Evolutionary conservation across 1,140 invertebrate species (phyloP).

Genomic region (Littorina saxatilis): DNA sequence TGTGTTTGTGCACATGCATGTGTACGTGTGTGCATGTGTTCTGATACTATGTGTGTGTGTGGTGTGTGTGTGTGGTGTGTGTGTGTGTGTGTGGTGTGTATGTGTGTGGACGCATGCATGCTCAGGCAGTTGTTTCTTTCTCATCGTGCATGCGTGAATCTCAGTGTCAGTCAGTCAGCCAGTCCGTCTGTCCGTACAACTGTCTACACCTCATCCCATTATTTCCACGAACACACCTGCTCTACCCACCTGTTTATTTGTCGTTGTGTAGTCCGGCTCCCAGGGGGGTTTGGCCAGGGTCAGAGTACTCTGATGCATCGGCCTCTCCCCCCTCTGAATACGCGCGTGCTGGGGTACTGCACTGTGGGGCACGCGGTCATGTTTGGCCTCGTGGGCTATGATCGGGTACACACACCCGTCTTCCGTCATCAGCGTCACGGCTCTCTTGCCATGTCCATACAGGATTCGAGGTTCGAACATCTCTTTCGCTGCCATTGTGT

Average conservation of each 20-base stretch:
- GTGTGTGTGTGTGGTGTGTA: too few species aligned
- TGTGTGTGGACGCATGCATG: too few species aligned
- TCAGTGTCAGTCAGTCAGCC: too few species aligned
- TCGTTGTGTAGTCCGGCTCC: slow-evolving; percentile 57
- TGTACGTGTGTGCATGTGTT: too few species aligned
- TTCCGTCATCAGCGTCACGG: slow-evolving; percentile 58
- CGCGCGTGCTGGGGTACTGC: slow-evolving; percentile 52
- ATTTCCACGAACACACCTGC: too few species aligned
- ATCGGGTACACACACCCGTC: slow-evolving; percentile 61
- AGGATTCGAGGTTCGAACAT: slow-evolving; percentile 38
- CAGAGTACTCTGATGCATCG: slow-evolving; percentile 59
- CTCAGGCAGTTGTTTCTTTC: too few species aligned
- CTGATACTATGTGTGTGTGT: too few species aligned
- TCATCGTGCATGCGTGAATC: too few species aligned
- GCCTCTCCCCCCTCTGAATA: slow-evolving; percentile 41
- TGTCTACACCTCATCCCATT: too few species aligned
- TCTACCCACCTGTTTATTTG: slow-evolving; percentile 53
- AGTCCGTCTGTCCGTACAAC: too few species aligned
- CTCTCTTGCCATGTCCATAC: slow-evolving; percentile 59
- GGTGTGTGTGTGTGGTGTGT: too few species aligned
- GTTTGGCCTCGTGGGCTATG: slow-evolving; percentile 53
- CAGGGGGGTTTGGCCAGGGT: slow-evolving; percentile 55
- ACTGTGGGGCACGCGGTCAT: not conserved
- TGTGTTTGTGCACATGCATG: too few species aligned
- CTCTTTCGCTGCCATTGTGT: slow-evolving; percentile 17